Conservation (phyloP, 2,113 vertebrate species). For the Cyphomyrus plagiostoma region DNA sequence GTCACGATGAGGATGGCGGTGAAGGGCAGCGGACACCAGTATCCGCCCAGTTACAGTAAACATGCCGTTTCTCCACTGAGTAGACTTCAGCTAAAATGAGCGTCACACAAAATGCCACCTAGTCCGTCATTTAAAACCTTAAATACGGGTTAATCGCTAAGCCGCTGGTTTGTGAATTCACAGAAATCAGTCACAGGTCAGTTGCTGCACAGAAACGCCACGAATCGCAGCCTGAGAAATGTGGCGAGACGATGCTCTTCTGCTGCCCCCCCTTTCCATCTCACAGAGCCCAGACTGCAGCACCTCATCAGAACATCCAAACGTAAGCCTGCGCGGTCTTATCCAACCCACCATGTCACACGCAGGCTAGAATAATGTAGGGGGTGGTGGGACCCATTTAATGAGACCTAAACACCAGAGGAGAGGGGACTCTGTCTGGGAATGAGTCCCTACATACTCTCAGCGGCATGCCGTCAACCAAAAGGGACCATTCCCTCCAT, state of each 20-base stretch:
- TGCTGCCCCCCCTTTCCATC: neutral
- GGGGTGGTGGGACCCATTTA: slow-evolving; percentile 71
- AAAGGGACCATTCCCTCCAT: slow-evolving; percentile 19
- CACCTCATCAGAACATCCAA: slow-evolving; percentile 2
- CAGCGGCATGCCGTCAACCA: slow-evolving; percentile 42
- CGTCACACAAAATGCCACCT: neutral
- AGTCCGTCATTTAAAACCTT: neutral
- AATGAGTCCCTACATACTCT: slow-evolving; percentile 57
- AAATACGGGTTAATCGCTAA: neutral
- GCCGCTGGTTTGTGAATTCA: neutral
- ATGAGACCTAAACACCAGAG: slow-evolving; percentile 73
- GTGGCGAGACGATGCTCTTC: neutral
- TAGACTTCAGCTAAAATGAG: neutral
- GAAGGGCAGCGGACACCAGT: neutral
- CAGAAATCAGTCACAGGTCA: neutral
- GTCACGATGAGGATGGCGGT: neutral
- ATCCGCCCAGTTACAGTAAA: neutral
- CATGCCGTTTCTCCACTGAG: neutral
- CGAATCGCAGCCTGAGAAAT: slow-evolving; percentile 15
- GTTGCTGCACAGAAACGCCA: slow-evolving; percentile 1
- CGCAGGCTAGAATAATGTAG: slow-evolving; percentile 64
- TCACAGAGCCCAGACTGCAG: neutral
- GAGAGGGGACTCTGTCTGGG: slow-evolving; percentile 69
- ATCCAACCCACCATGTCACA: slow-evolving; percentile 47
- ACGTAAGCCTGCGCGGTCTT: slow-evolving; percentile 27